Evolutionary conservation across 2,888 invertebrate genomes (phyloP).

Genomic region (Epiblema foenella): DNA sequence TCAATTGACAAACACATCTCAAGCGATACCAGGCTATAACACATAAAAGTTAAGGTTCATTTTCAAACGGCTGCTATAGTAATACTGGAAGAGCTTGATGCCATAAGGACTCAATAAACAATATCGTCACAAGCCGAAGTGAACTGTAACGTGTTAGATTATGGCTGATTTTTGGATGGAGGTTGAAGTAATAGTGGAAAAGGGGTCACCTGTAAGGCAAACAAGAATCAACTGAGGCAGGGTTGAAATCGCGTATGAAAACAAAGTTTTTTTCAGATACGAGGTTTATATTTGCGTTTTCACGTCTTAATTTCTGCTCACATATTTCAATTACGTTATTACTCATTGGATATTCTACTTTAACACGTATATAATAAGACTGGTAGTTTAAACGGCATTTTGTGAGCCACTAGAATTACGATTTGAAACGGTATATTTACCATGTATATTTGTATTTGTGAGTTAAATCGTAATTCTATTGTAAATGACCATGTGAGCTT

Average conservation of each 20-base stretch:
- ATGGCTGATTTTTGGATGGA: background rate
- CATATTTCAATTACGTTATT: too few species aligned
- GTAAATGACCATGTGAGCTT: too few species aligned
- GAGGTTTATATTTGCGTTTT: constrained; percentile 18
- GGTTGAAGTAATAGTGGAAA: constrained; percentile 1
- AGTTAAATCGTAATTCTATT: too few species aligned
- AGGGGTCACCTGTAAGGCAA: constrained; percentile 28
- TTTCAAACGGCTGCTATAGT: background rate
- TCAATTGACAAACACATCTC: background rate
- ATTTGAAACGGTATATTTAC: too few species aligned
- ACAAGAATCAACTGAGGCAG: constrained; percentile 22
- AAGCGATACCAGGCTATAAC: background rate
- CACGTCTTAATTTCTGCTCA: too few species aligned
- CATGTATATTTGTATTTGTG: too few species aligned
- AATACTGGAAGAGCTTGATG: background rate
- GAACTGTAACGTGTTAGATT: background rate
- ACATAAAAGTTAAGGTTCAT: background rate
- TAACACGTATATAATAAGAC: too few species aligned
- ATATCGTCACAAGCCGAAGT: background rate
- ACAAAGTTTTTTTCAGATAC: constrained; percentile 30
- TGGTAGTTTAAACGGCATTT: too few species aligned
- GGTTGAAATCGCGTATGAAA: constrained; percentile 22
- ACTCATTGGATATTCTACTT: too few species aligned
- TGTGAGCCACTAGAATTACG: too few species aligned
- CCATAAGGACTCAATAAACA: background rate